A percentile compares a stretch with the other conserved stretches of the same genome.
phyloP scores from a whole-genome alignment of 2,113 vertebrate genomes.

The Benitochromis conjunctus region DNA sequence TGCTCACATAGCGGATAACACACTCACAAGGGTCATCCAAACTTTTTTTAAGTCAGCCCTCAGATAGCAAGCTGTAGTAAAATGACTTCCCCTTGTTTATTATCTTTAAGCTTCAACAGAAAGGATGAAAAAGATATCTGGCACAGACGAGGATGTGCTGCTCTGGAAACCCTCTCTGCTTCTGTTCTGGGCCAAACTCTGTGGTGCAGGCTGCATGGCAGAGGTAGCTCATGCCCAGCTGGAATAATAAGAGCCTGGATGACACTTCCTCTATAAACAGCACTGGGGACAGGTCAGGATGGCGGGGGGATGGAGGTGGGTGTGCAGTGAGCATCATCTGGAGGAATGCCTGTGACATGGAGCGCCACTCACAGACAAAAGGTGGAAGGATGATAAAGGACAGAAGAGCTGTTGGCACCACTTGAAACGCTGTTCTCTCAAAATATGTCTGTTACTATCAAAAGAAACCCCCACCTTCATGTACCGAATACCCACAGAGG shows the following conservation, averaged over 20 bases:
- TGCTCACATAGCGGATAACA: slow-evolving; percentile 16
- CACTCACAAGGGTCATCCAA: slow-evolving; percentile 34
- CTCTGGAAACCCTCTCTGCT: not conserved
- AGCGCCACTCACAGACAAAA: slow-evolving; percentile 42
- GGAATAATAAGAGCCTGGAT: slow-evolving; percentile 71
- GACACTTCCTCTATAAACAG: slow-evolving; percentile 62
- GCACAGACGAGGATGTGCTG: slow-evolving; percentile 9
- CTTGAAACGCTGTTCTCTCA: slow-evolving; percentile 38
- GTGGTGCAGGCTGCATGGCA: not conserved
- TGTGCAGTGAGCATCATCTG: not conserved
- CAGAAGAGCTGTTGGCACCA: slow-evolving; percentile 40
- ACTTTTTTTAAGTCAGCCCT: slow-evolving; percentile 40
- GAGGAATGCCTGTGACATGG: slow-evolving; percentile 26
- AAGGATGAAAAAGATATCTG: slow-evolving; percentile 32
- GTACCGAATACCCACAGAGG: not conserved
- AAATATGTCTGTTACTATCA: not conserved
- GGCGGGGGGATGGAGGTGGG: not conserved
- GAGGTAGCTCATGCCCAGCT: slow-evolving; percentile 58
- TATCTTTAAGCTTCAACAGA: slow-evolving; percentile 63
- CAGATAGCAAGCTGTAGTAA: slow-evolving; percentile 49
- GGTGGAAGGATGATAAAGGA: slow-evolving; percentile 43
- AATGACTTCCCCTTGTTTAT: slow-evolving; percentile 75
- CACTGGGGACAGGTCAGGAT: not conserved
- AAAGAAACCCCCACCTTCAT: not conserved
- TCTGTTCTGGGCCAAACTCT: slow-evolving; percentile 5